phyloP scores from a whole-genome alignment of 2,113 vertebrate species.

The Eleginops maclovinus region DNA sequence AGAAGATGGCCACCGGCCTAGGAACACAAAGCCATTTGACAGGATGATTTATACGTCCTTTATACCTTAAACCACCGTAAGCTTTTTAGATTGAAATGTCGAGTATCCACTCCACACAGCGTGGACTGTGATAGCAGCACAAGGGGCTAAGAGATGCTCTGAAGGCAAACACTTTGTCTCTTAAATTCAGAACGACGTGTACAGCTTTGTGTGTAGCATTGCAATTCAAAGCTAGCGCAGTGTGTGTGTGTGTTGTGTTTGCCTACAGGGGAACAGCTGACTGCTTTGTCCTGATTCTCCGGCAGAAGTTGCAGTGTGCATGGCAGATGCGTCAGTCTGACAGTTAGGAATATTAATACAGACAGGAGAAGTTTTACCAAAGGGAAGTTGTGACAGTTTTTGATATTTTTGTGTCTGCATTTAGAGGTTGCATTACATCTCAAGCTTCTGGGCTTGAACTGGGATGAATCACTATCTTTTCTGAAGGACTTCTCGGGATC shows the following conservation, averaged over 20 bases:
- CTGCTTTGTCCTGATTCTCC: slow-evolving; percentile 37
- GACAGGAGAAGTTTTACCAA: slow-evolving; percentile 52
- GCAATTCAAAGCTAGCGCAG: slow-evolving; percentile 23
- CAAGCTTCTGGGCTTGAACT: slow-evolving; percentile 49
- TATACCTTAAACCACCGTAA: not conserved
- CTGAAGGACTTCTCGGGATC: slow-evolving; percentile 45
- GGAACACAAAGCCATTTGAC: not conserved
- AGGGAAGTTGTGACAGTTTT: slow-evolving; percentile 55
- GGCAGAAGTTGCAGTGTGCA: slow-evolving; percentile 22
- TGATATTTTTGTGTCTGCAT: slow-evolving; percentile 50
- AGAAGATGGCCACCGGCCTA: not conserved
- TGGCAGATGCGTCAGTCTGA: slow-evolving; percentile 57
- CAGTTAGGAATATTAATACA: slow-evolving; percentile 47
- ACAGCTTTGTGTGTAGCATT: slow-evolving; percentile 26
- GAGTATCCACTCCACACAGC: not conserved
- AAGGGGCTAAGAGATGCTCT: slow-evolving; percentile 39
- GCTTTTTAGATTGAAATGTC: not conserved
- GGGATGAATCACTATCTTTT: slow-evolving; percentile 49
- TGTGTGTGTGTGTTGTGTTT: not conserved
- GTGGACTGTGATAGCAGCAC: slow-evolving; percentile 20
- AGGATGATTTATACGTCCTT: not conserved
- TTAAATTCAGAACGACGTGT: slow-evolving; percentile 22
- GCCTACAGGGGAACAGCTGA: slow-evolving; percentile 52
- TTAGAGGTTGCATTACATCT: slow-evolving; percentile 57
- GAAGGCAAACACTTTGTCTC: slow-evolving; percentile 23